A percentile compares a stretch with the other conserved stretches of the same genome.
Conservation (phyloP, 2,888 invertebrate species). For the Helleia helle region DNA sequence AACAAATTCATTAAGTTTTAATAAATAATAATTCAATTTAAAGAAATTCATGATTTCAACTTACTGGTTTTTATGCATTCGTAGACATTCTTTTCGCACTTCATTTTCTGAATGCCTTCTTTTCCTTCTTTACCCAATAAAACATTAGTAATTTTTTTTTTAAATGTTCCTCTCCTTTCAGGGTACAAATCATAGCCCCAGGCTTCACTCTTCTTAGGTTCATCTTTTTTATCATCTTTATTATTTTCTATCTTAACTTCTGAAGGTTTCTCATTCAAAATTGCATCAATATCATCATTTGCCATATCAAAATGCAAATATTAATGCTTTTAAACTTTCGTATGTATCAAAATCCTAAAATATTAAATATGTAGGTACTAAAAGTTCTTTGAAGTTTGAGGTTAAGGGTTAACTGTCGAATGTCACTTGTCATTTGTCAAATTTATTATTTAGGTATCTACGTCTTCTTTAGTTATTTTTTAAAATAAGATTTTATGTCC, state of each 20-base stretch:
- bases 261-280: neutral
- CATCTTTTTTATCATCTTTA: slow-evolving; percentile 12
- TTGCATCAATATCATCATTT: slow-evolving; percentile 1
- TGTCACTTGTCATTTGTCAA: no score
- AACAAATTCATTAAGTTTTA: no score
- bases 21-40: no score
- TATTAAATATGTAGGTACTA: no score
- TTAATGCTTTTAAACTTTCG: neutral
- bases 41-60: no score
- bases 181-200: slow-evolving; percentile 91
- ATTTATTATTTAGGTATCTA: no score
- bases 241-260: neutral
- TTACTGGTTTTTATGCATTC: slow-evolving; percentile 82
- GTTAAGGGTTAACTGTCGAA: no score
- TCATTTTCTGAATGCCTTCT: slow-evolving; percentile 80
- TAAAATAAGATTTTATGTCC: no score
- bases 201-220: slow-evolving; percentile 32
- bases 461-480: no score
- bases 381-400: no score
- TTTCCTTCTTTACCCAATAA: slow-evolving; percentile 79
- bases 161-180: slow-evolving; percentile 79
- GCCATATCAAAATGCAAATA: neutral
- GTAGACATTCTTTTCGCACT: slow-evolving; percentile 87
- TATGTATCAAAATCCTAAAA: no score
- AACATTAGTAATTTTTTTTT: slow-evolving; percentile 67